Conservation (phyloP, 2,797 vertebrate species). For the Pseudochirops cupreus region DNA sequence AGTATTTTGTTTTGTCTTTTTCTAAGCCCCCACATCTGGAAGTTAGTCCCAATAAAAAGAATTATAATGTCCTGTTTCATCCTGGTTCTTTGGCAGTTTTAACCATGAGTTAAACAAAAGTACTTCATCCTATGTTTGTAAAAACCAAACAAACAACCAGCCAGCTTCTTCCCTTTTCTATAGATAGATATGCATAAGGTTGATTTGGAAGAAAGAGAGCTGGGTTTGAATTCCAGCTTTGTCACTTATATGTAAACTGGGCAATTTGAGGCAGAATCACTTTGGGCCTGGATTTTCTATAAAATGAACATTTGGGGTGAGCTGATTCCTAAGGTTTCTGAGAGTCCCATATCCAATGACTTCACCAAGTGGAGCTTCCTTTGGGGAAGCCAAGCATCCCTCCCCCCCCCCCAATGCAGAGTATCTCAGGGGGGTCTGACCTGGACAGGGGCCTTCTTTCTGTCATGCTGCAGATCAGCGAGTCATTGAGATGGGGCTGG, state of each 20-base stretch:
- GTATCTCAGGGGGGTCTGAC: too few relatives aligned
- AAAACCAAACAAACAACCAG: too few relatives aligned
- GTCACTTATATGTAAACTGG: background rate
- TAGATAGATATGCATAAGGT: background rate
- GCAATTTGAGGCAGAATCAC: background rate
- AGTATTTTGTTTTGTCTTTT: background rate
- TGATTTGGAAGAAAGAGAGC: background rate
- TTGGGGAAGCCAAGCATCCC: background rate
- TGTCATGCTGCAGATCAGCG: background rate
- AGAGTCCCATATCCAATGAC: background rate
- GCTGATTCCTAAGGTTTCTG: background rate
- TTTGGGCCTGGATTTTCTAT: background rate
- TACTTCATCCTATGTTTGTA: background rate
- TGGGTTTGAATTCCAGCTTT: background rate
- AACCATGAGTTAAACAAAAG: background rate
- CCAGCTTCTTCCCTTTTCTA: background rate
- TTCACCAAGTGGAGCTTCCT: background rate
- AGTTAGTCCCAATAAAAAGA: background rate
- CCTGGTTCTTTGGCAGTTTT: background rate
- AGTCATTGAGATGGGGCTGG: background rate
- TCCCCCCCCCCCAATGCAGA: too few relatives aligned
- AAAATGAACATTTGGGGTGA: background rate
- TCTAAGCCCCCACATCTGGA: background rate
- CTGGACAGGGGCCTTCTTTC: background rate
- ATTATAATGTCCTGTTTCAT: background rate